Evolutionary conservation across 2,113 vertebrate species (phyloP).

Genomic region (Cyprinodon brontotheroides): DNA sequence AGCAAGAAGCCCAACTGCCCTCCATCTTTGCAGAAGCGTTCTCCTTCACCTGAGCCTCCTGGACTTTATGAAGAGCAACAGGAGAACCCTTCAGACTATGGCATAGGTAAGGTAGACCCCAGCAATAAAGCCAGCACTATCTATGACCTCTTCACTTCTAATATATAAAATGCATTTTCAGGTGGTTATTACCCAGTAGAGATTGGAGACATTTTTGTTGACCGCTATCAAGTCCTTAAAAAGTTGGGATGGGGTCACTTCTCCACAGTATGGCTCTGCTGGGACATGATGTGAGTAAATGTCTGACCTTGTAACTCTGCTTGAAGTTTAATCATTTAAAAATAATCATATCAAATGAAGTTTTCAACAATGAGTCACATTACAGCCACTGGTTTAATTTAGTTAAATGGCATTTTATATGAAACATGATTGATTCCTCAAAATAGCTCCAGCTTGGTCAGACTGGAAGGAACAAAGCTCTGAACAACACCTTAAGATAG

Average conservation of each 20-base stretch:
- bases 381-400: neutral
- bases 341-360: neutral
- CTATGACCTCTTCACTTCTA: neutral
- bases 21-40: neutral
- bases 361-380: neutral
- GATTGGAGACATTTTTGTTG: constrained; percentile 71
- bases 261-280: constrained; percentile 80
- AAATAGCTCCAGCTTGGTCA: too few species aligned
- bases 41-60: constrained; percentile 26
- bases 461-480: too few species aligned
- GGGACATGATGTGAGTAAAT: constrained; percentile 74
- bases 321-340: neutral
- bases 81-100: constrained; percentile 75
- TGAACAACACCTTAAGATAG: too few species aligned
- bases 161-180: constrained; percentile 19
- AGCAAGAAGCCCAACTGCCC: neutral
- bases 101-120: constrained; percentile 57
- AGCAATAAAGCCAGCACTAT: neutral
- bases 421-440: too few species aligned
- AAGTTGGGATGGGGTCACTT: constrained; percentile 82
- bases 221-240: constrained; percentile 75
- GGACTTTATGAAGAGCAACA: constrained; percentile 65
- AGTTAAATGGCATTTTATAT: neutral
- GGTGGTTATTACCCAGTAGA: constrained; percentile 77
- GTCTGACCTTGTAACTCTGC: neutral